Evolutionary conservation across 2,888 invertebrate species (phyloP).

Genomic region (Eristalis pertinax): DNA sequence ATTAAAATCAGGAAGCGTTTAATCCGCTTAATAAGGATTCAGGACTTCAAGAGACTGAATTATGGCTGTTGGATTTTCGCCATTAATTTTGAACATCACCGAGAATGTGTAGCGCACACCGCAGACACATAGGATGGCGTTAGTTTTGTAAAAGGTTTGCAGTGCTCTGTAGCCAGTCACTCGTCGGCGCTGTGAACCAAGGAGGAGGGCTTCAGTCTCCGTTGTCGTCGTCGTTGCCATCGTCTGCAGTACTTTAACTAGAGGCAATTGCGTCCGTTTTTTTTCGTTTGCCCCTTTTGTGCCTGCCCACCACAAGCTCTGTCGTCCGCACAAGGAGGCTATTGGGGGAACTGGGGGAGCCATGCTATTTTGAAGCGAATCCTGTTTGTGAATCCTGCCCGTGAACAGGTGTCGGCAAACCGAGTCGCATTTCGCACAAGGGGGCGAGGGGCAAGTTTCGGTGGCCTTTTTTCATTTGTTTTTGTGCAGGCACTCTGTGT

Average conservation of each 20-base stretch:
- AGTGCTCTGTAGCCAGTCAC: constrained; percentile 34
- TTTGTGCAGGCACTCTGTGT: constrained; percentile 28
- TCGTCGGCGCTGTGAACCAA: constrained; percentile 19
- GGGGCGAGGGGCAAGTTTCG: constrained; percentile 18
- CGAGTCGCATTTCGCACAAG: constrained; percentile 60
- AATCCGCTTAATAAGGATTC: constrained; percentile 80
- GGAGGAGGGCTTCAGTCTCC: neutral
- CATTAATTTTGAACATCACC: constrained; percentile 68
- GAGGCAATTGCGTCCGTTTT: constrained; percentile 55
- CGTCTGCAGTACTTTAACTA: constrained; percentile 57
- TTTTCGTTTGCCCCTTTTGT: neutral
- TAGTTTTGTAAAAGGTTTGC: constrained; percentile 56
- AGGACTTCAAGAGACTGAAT: constrained; percentile 70
- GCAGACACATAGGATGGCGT: constrained; percentile 22
- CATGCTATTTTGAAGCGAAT: constrained; percentile 51
- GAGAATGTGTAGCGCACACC: constrained; percentile 33
- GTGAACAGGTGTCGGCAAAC: constrained; percentile 66
- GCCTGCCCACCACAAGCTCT: constrained; percentile 27
- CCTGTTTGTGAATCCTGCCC: constrained; percentile 36
- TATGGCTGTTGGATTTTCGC: constrained; percentile 70
- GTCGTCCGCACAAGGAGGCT: constrained; percentile 1
- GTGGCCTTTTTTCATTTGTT: neutral
- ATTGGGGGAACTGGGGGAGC: constrained; percentile 21
- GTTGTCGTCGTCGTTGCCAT: constrained; percentile 1
- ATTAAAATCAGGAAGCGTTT: constrained; percentile 80